phyloP scores from a whole-genome alignment of 2,888 invertebrate species.

The Pegoplata infirma region DNA sequence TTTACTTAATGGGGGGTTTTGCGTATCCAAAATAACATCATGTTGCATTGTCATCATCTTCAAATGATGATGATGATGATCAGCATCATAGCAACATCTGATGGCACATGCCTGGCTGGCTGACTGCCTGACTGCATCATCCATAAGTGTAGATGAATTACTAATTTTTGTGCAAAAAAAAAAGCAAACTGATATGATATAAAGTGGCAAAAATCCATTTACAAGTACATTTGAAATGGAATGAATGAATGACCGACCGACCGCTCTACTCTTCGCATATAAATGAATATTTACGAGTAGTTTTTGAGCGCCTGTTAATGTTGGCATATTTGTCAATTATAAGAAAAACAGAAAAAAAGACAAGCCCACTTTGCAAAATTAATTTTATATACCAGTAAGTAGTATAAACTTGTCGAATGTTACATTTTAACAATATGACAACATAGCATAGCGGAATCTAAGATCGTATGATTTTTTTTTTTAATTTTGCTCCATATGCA shows the following conservation, averaged over 20 bases:
- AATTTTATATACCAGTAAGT: no score
- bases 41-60: slow-evolving; percentile 14
- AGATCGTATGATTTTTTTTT: slow-evolving; percentile 56
- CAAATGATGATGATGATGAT: neutral
- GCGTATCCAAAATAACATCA: neutral
- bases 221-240: neutral
- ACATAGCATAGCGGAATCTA: slow-evolving; percentile 40
- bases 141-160: slow-evolving; percentile 34
- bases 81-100: slow-evolving; percentile 42
- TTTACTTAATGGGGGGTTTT: slow-evolving; percentile 42
- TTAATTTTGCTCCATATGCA: slow-evolving; percentile 26
- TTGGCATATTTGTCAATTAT: slow-evolving; percentile 61
- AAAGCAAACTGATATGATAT: slow-evolving; percentile 17
- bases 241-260: slow-evolving; percentile 73
- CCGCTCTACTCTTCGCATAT: slow-evolving; percentile 69
- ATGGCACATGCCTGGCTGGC: slow-evolving; percentile 42
- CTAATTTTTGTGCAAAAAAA: slow-evolving; percentile 16
- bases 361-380: slow-evolving; percentile 54
- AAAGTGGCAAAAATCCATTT: slow-evolving; percentile 13
- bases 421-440: slow-evolving; percentile 40
- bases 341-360: no score
- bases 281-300: slow-evolving; percentile 55
- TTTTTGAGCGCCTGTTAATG: slow-evolving; percentile 29
- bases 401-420: slow-evolving; percentile 20
- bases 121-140: slow-evolving; percentile 13